Conservation (phyloP, 2,113 vertebrate species). For the Elaphurus davidianus region DNA sequence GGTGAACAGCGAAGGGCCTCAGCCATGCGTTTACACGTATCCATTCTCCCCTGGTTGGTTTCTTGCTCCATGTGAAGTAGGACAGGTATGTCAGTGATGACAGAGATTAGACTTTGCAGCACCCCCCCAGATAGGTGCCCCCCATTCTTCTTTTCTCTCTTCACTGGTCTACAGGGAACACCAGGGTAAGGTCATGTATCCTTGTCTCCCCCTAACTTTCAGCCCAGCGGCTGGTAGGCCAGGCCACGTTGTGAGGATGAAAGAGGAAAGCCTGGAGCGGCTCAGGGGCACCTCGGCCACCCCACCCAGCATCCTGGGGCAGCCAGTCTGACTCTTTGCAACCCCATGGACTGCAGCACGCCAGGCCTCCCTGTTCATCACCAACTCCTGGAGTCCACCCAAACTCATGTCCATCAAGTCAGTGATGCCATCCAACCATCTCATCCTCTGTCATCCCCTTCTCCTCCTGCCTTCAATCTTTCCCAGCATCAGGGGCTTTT, state of each 20-base stretch:
- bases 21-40: background rate
- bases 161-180: background rate
- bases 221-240: background rate
- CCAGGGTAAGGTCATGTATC: too few species aligned
- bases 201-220: background rate
- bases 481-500: background rate
- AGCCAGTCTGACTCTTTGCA: background rate
- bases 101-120: background rate
- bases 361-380: background rate
- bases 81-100: background rate
- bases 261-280: background rate
- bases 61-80: background rate
- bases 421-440: background rate
- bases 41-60: background rate
- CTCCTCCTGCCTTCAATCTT: background rate
- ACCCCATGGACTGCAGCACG: background rate
- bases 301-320: background rate
- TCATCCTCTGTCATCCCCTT: background rate
- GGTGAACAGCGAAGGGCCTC: background rate
- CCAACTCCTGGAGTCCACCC: background rate
- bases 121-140: background rate
- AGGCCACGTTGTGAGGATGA: background rate
- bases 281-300: background rate
- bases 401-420: background rate
- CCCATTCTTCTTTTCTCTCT: background rate